Evolutionary conservation across 2,888 invertebrate species (phyloP).

Genomic region (Monoplex corrugatus): DNA sequence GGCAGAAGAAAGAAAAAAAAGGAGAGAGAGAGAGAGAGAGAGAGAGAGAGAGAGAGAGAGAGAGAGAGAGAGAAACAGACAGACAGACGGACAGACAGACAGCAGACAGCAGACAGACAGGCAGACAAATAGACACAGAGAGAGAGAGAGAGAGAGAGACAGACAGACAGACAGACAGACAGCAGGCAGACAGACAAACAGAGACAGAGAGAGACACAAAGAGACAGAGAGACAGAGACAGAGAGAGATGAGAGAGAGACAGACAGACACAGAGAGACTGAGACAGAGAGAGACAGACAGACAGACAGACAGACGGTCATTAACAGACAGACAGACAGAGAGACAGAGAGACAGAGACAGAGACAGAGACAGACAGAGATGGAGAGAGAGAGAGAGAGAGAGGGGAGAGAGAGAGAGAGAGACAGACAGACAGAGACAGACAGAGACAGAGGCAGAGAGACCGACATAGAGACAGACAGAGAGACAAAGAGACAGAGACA

Average conservation of each 20-base stretch:
- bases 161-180: background rate
- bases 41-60: slow-evolving; percentile 11
- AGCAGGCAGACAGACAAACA: background rate
- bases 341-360: background rate
- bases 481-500: background rate
- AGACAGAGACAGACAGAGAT: background rate
- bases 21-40: background rate
- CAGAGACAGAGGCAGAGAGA: background rate
- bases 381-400: background rate
- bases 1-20: background rate
- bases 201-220: background rate
- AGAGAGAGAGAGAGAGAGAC: background rate
- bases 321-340: background rate
- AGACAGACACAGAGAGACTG: slow-evolving; percentile 9
- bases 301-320: background rate
- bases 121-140: background rate
- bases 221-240: background rate
- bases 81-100: background rate
- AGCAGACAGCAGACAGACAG: background rate
- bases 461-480: too few relatives aligned
- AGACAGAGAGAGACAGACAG: slow-evolving; percentile 18
- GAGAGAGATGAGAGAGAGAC: background rate
- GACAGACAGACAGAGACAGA: background rate
- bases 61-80: background rate
- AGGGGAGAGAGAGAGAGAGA: background rate